Evolutionary conservation across 2,888 invertebrate genomes (phyloP), one percentile per base, ranked within the genome.

Genomic region (Trissolcus japonicus): DNA sequence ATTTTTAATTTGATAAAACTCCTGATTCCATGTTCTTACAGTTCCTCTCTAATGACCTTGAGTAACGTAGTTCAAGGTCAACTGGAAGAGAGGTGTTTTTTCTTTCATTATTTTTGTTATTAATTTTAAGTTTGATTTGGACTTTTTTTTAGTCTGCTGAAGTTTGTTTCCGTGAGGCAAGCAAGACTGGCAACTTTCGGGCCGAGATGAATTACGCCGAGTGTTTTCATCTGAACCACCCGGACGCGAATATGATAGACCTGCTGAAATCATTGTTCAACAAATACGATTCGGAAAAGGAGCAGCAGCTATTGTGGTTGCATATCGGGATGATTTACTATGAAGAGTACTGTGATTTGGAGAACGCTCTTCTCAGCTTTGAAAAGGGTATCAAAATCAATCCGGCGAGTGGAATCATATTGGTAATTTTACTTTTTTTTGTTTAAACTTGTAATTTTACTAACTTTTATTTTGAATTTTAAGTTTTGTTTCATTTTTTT

Each of bases 111-210:
- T 40, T 40, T 61, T 50, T 61, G 4, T 21, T 21, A 1, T 2
- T 50, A 19, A 61, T 17, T 61, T 51, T 13, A 21, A 9, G 6
- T 51, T 51, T 51, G 11, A 50, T 50, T 17, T 50, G 0, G 4
- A 2, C 17, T 50, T 51, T 51, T 51, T 54, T 54, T 43, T 9
- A 74, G 73, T 50, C 55, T 40, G 73, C 73, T 14, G 55, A 54
- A 35, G 4, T 41, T 17, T 74, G 43, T 57, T 66, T 61, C n/a
- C 35, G 13, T 13, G 35, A 56, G 61, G 29, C 73, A 13, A 29
- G 56, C 1, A 51, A 61, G 51, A 9, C 21, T 13, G 41, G 21
- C 3, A 74, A 74, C 35, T 74, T 53, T 50, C 50, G 56, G 6
- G 73, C 73, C 9, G 73, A 67, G 0, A 66, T 61, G 41, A 57